These are phyloP conservation scores for Sebastes kiyomatsui DNA, from an alignment of 2,797 vertebrate species.

Conservation along the genomic window DNA sequence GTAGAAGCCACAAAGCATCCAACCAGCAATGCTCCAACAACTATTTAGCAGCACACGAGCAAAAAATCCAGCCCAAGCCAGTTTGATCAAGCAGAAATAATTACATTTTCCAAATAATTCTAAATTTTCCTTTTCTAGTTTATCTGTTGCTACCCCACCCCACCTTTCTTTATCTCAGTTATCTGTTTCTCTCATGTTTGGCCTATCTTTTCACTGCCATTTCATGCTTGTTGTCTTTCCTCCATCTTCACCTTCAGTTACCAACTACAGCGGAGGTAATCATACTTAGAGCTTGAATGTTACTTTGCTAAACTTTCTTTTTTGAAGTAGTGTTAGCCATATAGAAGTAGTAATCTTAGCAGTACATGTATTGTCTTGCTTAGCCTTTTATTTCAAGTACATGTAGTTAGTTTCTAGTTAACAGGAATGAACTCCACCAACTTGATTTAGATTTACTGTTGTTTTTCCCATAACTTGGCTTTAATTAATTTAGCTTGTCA, in stretches of 20 bases:
- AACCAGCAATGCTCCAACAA: neutral
- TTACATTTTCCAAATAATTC: neutral
- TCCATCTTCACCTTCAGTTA: constrained; percentile 73
- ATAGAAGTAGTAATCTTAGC: neutral
- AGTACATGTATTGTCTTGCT: neutral
- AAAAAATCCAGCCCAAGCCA: neutral
- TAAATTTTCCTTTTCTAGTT: neutral
- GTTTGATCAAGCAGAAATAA: neutral
- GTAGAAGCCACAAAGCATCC: neutral
- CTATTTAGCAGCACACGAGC: neutral
- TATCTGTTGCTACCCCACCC: neutral
- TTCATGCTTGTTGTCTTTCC: constrained; percentile 35
- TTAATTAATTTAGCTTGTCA: neutral
- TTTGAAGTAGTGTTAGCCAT: neutral
- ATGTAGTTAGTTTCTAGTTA: neutral
- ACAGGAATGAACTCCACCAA: neutral
- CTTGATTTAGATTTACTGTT: neutral
- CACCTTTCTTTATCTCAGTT: neutral
- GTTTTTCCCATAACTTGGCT: neutral
- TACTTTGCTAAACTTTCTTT: neutral
- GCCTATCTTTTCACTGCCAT: constrained; percentile 3
- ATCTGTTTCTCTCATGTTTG: neutral
- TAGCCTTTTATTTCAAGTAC: neutral
- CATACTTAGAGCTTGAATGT: neutral
- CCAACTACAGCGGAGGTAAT: constrained; percentile 86